Conservation (phyloP, 1,140 invertebrate species). For the Halotydeus destructor region DNA sequence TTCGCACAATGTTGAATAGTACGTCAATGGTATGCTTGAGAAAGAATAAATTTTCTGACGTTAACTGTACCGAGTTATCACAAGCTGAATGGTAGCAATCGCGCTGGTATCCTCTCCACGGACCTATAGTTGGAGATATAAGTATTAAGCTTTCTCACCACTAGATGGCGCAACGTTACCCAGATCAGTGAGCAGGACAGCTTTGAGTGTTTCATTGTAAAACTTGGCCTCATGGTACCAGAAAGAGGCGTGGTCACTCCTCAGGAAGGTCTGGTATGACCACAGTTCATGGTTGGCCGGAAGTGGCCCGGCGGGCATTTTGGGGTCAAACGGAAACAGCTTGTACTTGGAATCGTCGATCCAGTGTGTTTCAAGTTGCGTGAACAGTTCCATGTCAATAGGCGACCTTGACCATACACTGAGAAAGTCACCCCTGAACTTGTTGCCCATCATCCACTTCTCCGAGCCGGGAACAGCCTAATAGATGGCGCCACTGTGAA, state of each 20-base stretch:
- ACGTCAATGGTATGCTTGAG: slow-evolving; percentile 18
- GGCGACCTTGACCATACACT: slow-evolving; percentile 21
- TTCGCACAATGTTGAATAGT: slow-evolving; percentile 16
- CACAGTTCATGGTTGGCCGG: slow-evolving; percentile 3
- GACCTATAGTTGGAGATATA: slow-evolving; percentile 19
- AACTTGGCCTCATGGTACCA: slow-evolving; percentile 19
- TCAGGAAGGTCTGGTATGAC: slow-evolving; percentile 20
- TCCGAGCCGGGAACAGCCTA: too few relatives aligned
- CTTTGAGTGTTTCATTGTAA: slow-evolving; percentile 18
- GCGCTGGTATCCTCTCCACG: slow-evolving; percentile 25
- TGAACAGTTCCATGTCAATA: slow-evolving; percentile 20
- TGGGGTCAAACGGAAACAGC: slow-evolving; percentile 12
- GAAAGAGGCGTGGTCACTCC: slow-evolving; percentile 22
- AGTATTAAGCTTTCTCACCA: not conserved
- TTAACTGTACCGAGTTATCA: slow-evolving; percentile 18
- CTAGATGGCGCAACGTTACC: slow-evolving; percentile 15
- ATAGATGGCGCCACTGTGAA: too few relatives aligned
- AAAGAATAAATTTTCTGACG: slow-evolving; percentile 18
- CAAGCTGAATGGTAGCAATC: slow-evolving; percentile 26
- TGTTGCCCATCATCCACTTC: slow-evolving; percentile 19
- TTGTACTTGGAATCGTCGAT: slow-evolving; percentile 17
- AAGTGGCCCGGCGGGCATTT: not conserved
- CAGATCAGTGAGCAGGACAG: slow-evolving; percentile 27
- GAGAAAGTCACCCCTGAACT: slow-evolving; percentile 24
- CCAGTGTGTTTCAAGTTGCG: slow-evolving; percentile 17